Evolutionary conservation across 2,113 vertebrate species (phyloP), one percentile per base, ranked within the genome.

Genomic region (Malurus alboscapulatus): DNA sequence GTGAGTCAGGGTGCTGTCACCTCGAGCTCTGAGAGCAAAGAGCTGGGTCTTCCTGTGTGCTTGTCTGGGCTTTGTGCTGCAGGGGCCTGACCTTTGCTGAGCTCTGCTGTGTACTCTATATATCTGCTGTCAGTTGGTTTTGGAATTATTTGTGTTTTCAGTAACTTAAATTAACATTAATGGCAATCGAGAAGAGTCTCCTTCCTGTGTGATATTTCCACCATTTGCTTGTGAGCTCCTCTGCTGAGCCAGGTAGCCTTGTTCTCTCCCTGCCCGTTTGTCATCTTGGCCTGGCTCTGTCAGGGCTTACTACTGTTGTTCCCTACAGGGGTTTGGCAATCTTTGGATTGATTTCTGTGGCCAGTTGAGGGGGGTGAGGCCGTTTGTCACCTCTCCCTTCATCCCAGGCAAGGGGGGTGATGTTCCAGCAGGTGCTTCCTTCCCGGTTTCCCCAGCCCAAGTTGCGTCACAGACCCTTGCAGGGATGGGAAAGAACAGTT

Each of bases 151-250:
- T 90, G 68, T 92, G 53, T 74, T 87, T 93, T 95, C 88, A 81
- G 73, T 75, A 78, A 44, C 45, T 74, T 68, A 75, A 84, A 75
- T 84, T 91, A 88, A 63, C n/a, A 84, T 42, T 90, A 93, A 74
- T 82, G 55, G 68, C 77, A 67, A 38, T 71, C 0, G 4, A 94
- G 68, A 92, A 87, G 85, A 66, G 42, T 61, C 47, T 84, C 29
- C 77, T 94, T 96, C 92, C 92, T 93, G 84, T 93, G 84, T 88
- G 91, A 84, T 91, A 45, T 95, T 95, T 95, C 88, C 90, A 58
- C 69, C 32, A 14, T 3, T 36, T 69, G n/a, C 47, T 63, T 54
- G 16, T 53, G 65, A 93, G 50, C 74, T 80, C 20, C 0, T 12
- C 36, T 66, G 25, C 32, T 27, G 58, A 78, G 34, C 48, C 0